A percentile compares a stretch with the other conserved stretches of the same genome.
Evolutionary conservation across 2,888 invertebrate species (phyloP).

Genomic region (Rosalia funebris): DNA sequence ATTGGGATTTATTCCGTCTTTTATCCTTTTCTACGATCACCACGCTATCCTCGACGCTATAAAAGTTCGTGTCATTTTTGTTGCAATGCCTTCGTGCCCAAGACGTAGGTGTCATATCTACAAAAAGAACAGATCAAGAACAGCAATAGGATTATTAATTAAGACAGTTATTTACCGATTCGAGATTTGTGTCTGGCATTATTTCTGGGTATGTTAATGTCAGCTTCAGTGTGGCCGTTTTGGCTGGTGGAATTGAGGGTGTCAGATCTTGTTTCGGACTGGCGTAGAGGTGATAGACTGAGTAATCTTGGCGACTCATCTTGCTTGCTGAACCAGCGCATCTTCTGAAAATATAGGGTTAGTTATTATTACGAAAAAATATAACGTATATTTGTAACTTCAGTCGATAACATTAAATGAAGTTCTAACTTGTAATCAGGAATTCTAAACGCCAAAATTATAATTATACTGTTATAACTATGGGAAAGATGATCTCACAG

Average conservation of each 20-base stretch:
- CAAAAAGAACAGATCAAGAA: slow-evolving; percentile 25
- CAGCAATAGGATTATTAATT: slow-evolving; percentile 12
- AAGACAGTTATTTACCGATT: slow-evolving; percentile 48
- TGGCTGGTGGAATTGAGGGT: slow-evolving; percentile 31
- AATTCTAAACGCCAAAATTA: no score
- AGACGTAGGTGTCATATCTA: slow-evolving; percentile 74
- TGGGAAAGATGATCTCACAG: no score
- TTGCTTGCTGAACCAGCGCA: slow-evolving; percentile 78
- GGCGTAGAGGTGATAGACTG: slow-evolving; percentile 72
- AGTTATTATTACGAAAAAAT: no score
- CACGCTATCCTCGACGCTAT: slow-evolving; percentile 73
- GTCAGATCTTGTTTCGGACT: slow-evolving; percentile 62
- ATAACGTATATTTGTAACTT: no score
- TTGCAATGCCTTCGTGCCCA: slow-evolving; percentile 71
- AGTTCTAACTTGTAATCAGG: no score
- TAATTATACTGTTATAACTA: no score
- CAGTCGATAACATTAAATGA: no score
- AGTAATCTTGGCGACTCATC: slow-evolving; percentile 76
- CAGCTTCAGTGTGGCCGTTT: slow-evolving; percentile 29
- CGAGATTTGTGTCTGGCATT: slow-evolving; percentile 52
- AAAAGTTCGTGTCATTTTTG: slow-evolving; percentile 75
- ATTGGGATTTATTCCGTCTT: slow-evolving; percentile 66
- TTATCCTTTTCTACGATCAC: slow-evolving; percentile 71
- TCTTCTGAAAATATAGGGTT: slow-evolving; percentile 53
- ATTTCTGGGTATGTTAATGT: slow-evolving; percentile 44